Base-by-base conservation (phyloP, 2,113 vertebrate species). In the Equus quagga region DNA sequence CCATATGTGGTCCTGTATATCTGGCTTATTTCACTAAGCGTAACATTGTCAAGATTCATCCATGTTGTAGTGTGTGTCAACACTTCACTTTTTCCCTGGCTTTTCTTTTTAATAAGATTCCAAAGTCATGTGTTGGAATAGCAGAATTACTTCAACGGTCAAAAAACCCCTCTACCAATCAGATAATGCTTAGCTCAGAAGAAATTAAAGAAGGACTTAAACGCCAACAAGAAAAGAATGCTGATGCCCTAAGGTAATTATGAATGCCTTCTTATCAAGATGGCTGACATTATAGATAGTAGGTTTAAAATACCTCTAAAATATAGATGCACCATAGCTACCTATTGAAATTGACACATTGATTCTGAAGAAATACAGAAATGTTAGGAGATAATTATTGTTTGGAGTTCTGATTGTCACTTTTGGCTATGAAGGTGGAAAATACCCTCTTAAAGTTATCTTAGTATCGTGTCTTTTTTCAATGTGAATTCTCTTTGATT, bases 241-340 rank as follows among this genome's bases (percentile, higher is more conserved):
- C 97, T 0, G 99, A 99, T 46, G 99, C 99, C 54, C 82, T 99
- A n/a, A 98, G 98, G 99, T 99, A 98, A 99, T 98, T 98, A 44
- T 70, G 21, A 49, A 54, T 49, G n/a, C 44, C 65, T 94, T 1
- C 23, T 86, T 76, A 26, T 92, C 64, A 75, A 79, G 6, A 41
- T 23, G 67, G n/a, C 72, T 84, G 49, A 67, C 5, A 19, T 60
- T 75, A 36, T 49, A 65, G 28, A 67, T 58, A 67, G n/a, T 72
- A 58, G 14, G 21, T 67, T 89, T 78, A 96, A n/a, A 87, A 33
- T 89, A 67, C 64, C 21, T 88, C 69, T 91, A 26, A 91, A 75
- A 84, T 92, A 54, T 2, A 23, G 26, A 46, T 81, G 33, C 10
- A 80, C 9, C 49, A 23, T 82, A 87, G 72, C 10, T 86, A 41